A percentile compares a stretch with the other conserved stretches of the same genome.
Conservation (phyloP, 2,113 vertebrate genomes). For the Eonycteris spelaea region DNA sequence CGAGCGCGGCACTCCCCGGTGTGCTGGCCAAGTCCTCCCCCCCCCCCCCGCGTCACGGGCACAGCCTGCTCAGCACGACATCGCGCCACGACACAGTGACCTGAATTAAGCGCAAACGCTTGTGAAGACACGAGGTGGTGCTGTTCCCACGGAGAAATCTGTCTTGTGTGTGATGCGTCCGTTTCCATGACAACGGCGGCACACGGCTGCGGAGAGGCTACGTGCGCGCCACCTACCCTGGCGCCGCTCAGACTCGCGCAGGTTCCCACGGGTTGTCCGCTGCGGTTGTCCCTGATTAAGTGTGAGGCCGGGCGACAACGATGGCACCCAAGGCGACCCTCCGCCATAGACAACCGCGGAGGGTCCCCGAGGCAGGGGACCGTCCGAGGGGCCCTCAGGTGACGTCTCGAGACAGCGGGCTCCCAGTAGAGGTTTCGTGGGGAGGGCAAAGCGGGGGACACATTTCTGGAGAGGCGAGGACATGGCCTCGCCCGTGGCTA, state of each 20-base stretch:
- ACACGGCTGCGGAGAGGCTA: neutral
- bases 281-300: slow-evolving; percentile 6
- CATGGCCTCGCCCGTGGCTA: neutral
- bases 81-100: neutral
- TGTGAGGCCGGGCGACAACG: neutral
- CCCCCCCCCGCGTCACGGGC: neutral
- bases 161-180: slow-evolving; percentile 3
- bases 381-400: neutral
- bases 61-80: neutral
- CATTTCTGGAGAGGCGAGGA: slow-evolving; percentile 28
- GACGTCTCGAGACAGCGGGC: slow-evolving; percentile 44
- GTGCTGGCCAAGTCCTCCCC: no score
- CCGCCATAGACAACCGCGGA: neutral
- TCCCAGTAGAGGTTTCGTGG: neutral
- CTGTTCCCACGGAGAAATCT: slow-evolving; percentile 48
- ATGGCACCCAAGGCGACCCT: neutral
- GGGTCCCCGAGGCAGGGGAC: neutral
- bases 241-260: neutral
- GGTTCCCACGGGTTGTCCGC: neutral
- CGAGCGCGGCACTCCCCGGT: no score
- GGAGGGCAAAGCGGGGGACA: neutral
- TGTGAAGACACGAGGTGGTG: neutral
- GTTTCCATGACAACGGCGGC: slow-evolving; percentile 28
- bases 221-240: slow-evolving; percentile 50
- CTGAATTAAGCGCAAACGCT: neutral